Percentiles rank a stretch among this genome's conserved stretches.
These are phyloP conservation scores for Paramormyrops kingsleyae DNA, from an alignment of 2,113 vertebrate species.

Conservation along the genomic window DNA sequence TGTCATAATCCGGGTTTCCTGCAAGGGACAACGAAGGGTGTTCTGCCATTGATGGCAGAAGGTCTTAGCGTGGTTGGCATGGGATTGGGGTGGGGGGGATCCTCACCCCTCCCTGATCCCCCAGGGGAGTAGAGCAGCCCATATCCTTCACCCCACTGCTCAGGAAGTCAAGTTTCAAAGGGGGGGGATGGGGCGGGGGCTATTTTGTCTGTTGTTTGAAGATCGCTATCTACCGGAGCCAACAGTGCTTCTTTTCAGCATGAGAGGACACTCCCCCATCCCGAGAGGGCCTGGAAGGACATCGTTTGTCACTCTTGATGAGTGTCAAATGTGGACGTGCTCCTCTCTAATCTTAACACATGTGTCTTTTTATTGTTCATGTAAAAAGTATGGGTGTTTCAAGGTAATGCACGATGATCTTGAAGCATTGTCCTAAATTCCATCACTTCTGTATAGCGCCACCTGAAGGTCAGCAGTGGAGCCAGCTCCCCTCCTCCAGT, in stretches of 20 bases:
- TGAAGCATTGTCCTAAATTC: not conserved
- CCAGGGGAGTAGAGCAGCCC: not conserved
- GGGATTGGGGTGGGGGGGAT: not conserved
- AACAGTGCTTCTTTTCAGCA: constrained; percentile 18
- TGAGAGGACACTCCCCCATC: not conserved
- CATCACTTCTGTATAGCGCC: not conserved
- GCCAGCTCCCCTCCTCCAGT: not conserved
- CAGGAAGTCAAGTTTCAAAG: constrained; percentile 21
- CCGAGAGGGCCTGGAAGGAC: not conserved
- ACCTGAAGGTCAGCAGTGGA: not conserved
- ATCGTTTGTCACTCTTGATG: not conserved
- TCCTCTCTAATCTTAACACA: not conserved
- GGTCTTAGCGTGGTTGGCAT: not conserved
- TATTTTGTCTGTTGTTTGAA: constrained; percentile 26
- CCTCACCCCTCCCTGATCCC: not conserved
- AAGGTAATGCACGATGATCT: not conserved
- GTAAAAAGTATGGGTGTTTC: not conserved
- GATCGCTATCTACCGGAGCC: constrained; percentile 22
- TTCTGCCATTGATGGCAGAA: not conserved
- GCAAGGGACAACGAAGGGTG: not conserved
- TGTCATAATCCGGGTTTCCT: not conserved
- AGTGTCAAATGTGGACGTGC: not conserved
- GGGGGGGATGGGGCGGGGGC: not conserved
- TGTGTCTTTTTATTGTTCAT: not conserved
- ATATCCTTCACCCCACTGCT: constrained; percentile 5